Evolutionary conservation across 1,140 invertebrate genomes (phyloP).

Genomic region (Drosophila yakuba): DNA sequence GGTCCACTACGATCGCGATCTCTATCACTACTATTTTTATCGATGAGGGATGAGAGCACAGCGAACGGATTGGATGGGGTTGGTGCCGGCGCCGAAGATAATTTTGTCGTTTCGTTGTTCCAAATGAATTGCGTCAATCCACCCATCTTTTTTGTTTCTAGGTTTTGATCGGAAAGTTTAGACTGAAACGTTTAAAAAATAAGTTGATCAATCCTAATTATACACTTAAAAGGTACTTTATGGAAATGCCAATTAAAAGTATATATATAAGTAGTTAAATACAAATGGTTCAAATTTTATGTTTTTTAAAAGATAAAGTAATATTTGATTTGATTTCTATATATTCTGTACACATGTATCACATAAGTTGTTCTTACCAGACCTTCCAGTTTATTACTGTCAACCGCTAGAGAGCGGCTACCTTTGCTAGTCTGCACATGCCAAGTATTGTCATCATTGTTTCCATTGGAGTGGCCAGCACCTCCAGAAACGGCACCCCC

Average conservation of each 20-base stretch:
- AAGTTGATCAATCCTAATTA: neutral
- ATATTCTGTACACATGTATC: too few relatives aligned
- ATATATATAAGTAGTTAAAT: too few relatives aligned
- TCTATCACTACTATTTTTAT: constrained; percentile 61
- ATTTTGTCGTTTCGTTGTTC: constrained; percentile 39
- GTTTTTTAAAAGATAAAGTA: too few relatives aligned
- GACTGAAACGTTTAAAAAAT: constrained; percentile 20
- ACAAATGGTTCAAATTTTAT: too few relatives aligned
- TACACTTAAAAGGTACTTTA: neutral
- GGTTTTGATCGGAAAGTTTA: constrained; percentile 68
- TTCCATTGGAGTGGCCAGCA: constrained; percentile 61
- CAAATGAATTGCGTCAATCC: constrained; percentile 71
- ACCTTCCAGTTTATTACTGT: constrained; percentile 72
- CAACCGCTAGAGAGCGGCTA: constrained; percentile 74
- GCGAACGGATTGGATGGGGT: constrained; percentile 80
- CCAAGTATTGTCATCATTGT: constrained; percentile 77
- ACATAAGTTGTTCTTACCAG: constrained; percentile 48
- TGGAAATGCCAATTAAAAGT: too few relatives aligned
- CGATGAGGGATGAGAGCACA: constrained; percentile 66
- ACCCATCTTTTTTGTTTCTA: constrained; percentile 81
- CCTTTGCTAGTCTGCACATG: constrained; percentile 78
- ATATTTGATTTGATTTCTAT: too few relatives aligned
- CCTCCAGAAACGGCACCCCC: constrained; percentile 19
- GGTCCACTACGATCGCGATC: constrained; percentile 71
- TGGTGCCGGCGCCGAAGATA: constrained; percentile 59